These are phyloP conservation scores for Pseudopipra pipra DNA, from an alignment of 2,113 vertebrate genomes.

Conservation along the genomic window DNA sequence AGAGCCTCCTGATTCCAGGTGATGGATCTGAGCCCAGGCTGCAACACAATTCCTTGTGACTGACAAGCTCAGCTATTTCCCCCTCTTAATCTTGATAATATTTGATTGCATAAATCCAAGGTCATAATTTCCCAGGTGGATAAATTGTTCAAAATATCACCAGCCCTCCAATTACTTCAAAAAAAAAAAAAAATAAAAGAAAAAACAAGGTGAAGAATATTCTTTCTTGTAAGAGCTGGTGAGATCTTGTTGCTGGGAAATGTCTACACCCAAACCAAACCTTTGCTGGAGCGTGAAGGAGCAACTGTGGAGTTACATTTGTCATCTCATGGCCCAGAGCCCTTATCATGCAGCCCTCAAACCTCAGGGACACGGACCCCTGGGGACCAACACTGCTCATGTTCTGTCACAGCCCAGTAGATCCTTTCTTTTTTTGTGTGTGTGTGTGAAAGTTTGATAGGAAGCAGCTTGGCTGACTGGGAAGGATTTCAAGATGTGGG, in stretches of 20 bases:
- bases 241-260: neutral
- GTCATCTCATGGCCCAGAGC: neutral
- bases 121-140: constrained; percentile 29
- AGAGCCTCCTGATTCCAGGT: neutral
- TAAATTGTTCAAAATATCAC: neutral
- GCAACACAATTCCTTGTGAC: constrained; percentile 2
- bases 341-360: neutral
- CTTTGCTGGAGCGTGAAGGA: neutral
- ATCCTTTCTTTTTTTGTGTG: neutral
- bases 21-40: constrained; percentile 42
- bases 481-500: neutral
- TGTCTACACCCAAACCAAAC: neutral
- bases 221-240: neutral
- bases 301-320: neutral
- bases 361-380: neutral
- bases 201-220: neutral
- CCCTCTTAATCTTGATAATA: constrained; percentile 36
- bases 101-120: constrained; percentile 35
- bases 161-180: neutral
- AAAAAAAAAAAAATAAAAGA: neutral
- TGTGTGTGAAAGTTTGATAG: neutral
- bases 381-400: neutral
- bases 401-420: neutral
- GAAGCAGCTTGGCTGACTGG: neutral
- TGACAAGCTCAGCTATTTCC: constrained; percentile 36